phyloP scores from a whole-genome alignment of 2,888 invertebrate species.

The Frankliniella intonsa region DNA sequence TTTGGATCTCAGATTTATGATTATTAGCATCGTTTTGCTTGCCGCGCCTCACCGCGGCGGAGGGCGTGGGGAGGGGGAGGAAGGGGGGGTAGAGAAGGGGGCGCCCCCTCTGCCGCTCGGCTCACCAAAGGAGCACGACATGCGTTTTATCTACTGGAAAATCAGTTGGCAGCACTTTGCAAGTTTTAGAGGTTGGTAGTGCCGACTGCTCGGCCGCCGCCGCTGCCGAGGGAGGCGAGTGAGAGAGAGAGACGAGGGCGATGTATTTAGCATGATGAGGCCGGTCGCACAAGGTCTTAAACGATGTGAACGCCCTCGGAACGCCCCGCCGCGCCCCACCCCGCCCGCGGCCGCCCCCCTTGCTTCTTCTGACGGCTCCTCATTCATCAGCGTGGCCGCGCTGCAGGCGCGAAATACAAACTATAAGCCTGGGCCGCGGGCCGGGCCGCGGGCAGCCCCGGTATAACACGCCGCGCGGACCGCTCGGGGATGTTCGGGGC shows the following conservation, averaged over 20 bases:
- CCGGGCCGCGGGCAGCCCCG: too few relatives aligned
- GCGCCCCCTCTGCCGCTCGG: neutral
- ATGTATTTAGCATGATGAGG: too few relatives aligned
- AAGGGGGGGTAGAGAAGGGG: neutral
- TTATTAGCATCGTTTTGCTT: neutral
- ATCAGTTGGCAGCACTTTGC: constrained; percentile 22
- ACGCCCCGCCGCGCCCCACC: neutral
- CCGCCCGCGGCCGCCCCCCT: neutral
- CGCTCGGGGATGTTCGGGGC: too few relatives aligned
- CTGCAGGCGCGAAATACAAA: neutral
- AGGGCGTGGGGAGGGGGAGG: neutral
- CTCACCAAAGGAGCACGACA: neutral
- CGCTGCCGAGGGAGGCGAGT: neutral
- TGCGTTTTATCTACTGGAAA: constrained; percentile 10
- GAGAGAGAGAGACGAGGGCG: too few relatives aligned
- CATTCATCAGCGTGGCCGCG: neutral
- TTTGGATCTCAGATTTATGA: neutral
- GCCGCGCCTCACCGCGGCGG: neutral
- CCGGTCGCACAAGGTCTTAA: neutral
- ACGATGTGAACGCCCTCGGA: neutral
- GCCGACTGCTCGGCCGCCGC: neutral
- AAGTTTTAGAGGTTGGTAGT: neutral
- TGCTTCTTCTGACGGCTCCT: neutral
- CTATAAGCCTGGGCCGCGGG: neutral
- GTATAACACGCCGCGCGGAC: too few relatives aligned